Evolutionary conservation across 2,797 vertebrate species (phyloP), one percentile per base, ranked within the genome.

Genomic region (Buphagus erythrorhynchus): DNA sequence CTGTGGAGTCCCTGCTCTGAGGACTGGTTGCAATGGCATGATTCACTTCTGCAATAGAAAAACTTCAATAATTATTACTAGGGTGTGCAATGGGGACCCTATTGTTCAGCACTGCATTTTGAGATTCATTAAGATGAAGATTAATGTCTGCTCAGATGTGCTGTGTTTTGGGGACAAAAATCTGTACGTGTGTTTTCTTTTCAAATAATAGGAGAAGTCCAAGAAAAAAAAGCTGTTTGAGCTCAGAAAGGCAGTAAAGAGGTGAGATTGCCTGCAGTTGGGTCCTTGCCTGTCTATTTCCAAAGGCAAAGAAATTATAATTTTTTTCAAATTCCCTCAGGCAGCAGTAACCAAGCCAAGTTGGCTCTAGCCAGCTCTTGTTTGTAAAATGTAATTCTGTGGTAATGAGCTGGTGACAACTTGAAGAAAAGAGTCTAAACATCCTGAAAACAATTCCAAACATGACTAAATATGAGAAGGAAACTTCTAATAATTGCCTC

Each of bases 351-450:
- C 92, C 86, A 97, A 97, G 96, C 93, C 96, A 97, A 97, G 38
- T 95, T 93, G 89, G 90, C 93, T 97, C 84, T 78, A 97, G 95
- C 92, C 90, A 93, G 81, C 93, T 97, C 95, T 96, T 97, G 95
- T 97, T 97, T 97, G 95, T 97, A 95, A 97, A 97, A 97, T 97
- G 92, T 96, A 97, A 97, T 98, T 97, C 96, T 97, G 96, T 96
- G 90, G 96, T 97, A 98, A 98, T 97, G 95, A 98, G 94, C 95
- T 97, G 95, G 97, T 97, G 97, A 97, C 96, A 97, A 95, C 71
- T 86, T 97, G 95, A 96, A 92, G 94, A 96, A 97, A 97, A 96
- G 82, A 95, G 95, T 96, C 86, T 97, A 97, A 97, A 95, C 89
- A 97, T 96, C 96, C 81, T 95, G 94, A 94, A 97, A 97, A 97